Evolutionary conservation across 1,140 invertebrate genomes (phyloP), one percentile per base, ranked within the genome.

Genomic region (Pseudoatta argentina): DNA sequence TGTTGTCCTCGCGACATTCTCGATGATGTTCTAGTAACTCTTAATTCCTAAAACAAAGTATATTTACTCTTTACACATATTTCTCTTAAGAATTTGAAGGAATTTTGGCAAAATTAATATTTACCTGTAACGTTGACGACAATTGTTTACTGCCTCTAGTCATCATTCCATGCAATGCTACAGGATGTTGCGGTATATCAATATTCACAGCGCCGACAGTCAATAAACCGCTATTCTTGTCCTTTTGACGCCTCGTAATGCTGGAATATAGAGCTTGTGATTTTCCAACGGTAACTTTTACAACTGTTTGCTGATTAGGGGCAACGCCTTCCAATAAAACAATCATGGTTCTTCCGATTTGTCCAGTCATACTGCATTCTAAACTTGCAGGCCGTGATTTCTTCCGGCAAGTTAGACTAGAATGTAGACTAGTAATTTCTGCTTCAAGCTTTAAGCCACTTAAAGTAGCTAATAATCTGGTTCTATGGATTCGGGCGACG

Each of bases 141-240:
- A 99, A 95, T 92, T 99, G 98, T 91, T 98, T 98, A 77, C 98
- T 98, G 61, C 98, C 98, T 89, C 99, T 96, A 0, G 98, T 99
- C 97, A 99, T 98, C 98, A 99, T 99, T 69, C 98, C 98, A 94
- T 99, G 99, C 75, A 99, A 95, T 44, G 98, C 98, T 0, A 99
- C 98, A 0, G 99, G 99, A 96, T 99, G 99, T 93, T 99, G 98
- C 2, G 99, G 99, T 92, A 99, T 99, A 94, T 99, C 98, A 71
- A 99, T 97, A 88, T 98, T 97, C 0, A 99, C 97, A 51, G 97
- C 97, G 0, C 98, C 98, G 66, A 99, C 96, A 6, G 98, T 98
- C 0, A 99, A 93, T 69, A 99, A 95, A 12, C 97, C 98, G 39
- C 98, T 98, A 92, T 99, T 99, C 92, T 97, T 97, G 91, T 98